These are phyloP conservation scores for Griposia aprilina DNA, from an alignment of 2,888 invertebrate genomes.

Conservation along the genomic window DNA sequence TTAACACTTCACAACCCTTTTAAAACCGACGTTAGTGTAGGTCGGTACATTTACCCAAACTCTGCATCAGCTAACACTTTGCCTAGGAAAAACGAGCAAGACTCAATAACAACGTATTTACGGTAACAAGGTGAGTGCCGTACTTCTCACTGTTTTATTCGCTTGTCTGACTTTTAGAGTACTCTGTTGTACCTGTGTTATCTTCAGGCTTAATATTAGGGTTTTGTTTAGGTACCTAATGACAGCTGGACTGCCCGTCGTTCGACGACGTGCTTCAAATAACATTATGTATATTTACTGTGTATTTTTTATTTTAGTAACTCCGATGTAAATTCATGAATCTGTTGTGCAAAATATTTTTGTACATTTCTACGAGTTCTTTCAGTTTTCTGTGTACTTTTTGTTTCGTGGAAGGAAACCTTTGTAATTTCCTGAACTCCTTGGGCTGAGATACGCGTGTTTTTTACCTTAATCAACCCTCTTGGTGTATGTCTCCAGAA, in stretches of 20 bases:
- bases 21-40: constrained; percentile 38
- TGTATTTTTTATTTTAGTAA: constrained; percentile 4
- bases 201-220: constrained; percentile 55
- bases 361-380: constrained; percentile 41
- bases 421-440: constrained; percentile 15
- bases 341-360: constrained; percentile 23
- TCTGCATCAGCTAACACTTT: constrained; percentile 61
- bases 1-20: constrained; percentile 49
- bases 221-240: constrained; percentile 54
- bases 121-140: constrained; percentile 62
- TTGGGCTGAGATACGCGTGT: constrained; percentile 1
- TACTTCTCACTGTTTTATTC: constrained; percentile 63
- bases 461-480: constrained; percentile 4
- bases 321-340: constrained; percentile 16
- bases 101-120: constrained; percentile 58
- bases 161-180: constrained; percentile 64
- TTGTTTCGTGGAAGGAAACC: constrained; percentile 32
- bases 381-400: constrained; percentile 21
- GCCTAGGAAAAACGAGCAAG: constrained; percentile 54
- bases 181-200: constrained; percentile 58
- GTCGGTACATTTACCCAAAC: constrained; percentile 48
- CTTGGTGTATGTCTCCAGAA: not conserved
- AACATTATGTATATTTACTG: constrained; percentile 20
- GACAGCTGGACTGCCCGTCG: constrained; percentile 38
- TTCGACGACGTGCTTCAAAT: constrained; percentile 39